These are phyloP conservation scores for Leucophora obtusa DNA, from an alignment of 2,888 invertebrate genomes.

Conservation along the genomic window DNA sequence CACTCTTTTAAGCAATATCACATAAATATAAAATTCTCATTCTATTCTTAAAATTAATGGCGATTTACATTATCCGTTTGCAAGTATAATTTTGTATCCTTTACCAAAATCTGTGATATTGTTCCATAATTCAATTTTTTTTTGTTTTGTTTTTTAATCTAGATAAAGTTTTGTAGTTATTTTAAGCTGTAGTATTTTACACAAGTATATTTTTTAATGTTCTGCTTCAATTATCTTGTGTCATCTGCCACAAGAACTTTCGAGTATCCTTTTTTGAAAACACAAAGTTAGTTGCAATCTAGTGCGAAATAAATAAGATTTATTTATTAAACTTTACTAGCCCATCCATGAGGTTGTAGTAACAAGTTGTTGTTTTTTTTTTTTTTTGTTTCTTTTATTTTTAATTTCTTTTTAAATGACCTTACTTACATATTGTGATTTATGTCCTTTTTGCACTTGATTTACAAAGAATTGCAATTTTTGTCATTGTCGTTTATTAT, in stretches of 20 bases:
- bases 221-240: background rate
- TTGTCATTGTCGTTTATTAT: slow-evolving; percentile 21
- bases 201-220: background rate
- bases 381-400: slow-evolving; percentile 8
- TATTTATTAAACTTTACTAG: slow-evolving; percentile 32
- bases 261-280: slow-evolving; percentile 1
- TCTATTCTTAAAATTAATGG: background rate
- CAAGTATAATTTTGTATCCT: background rate
- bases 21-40: background rate
- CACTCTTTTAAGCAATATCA: background rate
- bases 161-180: background rate
- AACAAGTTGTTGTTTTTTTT: slow-evolving; percentile 12
- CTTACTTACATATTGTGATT: slow-evolving; percentile 29
- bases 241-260: slow-evolving; percentile 19
- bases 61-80: background rate
- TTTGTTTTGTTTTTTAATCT: slow-evolving; percentile 9
- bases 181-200: background rate
- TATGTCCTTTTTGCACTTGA: slow-evolving; percentile 50
- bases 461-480: slow-evolving; percentile 37
- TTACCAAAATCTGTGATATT: background rate
- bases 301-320: slow-evolving; percentile 13
- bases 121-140: background rate
- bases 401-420: slow-evolving; percentile 28
- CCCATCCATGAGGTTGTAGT: slow-evolving; percentile 8
- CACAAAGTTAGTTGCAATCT: background rate